phyloP scores from a whole-genome alignment of 2,113 vertebrate genomes.

The Pedionomus torquatus region DNA sequence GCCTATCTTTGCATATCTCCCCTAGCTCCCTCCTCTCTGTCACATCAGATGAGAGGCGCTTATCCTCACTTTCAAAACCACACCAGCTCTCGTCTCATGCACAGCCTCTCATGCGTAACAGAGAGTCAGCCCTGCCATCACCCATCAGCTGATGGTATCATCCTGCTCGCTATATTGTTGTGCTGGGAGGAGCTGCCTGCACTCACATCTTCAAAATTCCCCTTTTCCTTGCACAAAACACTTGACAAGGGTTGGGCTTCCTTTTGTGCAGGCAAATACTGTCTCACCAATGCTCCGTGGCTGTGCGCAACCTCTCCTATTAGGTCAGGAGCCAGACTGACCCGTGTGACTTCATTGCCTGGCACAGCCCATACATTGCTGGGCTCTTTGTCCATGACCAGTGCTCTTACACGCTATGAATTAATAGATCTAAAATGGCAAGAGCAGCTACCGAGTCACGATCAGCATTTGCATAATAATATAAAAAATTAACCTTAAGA shows the following conservation, averaged over 20 bases:
- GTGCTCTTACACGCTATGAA: not conserved
- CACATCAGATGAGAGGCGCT: not conserved
- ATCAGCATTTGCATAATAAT: not conserved
- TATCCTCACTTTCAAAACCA: not conserved
- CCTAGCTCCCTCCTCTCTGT: not conserved
- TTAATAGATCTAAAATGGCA: not conserved
- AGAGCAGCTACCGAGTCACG: not conserved
- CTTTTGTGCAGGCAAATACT: not conserved
- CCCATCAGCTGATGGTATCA: not conserved
- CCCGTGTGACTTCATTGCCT: not conserved
- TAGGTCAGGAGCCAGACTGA: not conserved
- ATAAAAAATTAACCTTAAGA: not conserved
- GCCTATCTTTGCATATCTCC: not conserved
- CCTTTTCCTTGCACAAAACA: not conserved
- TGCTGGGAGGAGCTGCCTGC: not conserved
- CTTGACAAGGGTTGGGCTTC: not conserved
- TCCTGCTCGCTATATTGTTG: fast-evolving
- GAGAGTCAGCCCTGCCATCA: not conserved
- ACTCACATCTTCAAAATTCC: not conserved
- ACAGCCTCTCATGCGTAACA: fast-evolving
- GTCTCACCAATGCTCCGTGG: fast-evolving
- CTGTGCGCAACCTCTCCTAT: fast-evolving
- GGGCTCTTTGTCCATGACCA: not conserved
- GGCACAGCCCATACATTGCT: too few relatives aligned
- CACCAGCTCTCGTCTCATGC: not conserved